These are phyloP conservation scores for Aplodontia rufa DNA, from an alignment of 2,113 vertebrate species.

Conservation along the genomic window DNA sequence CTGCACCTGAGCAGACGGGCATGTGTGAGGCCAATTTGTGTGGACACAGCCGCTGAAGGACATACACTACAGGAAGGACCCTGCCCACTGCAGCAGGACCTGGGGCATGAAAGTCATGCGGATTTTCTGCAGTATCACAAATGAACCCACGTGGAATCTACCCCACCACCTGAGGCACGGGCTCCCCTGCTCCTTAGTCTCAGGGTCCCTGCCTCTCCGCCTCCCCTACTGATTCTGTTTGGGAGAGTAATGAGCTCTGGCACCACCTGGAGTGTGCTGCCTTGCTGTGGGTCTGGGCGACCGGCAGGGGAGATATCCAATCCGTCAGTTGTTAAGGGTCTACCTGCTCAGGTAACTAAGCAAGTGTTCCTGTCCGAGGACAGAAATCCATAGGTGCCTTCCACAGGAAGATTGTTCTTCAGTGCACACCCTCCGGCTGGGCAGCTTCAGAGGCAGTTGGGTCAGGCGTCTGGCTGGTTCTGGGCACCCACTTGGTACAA, in stretches of 20 bases:
- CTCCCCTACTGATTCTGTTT: constrained; percentile 41
- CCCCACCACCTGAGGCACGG: constrained; percentile 34
- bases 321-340: background rate
- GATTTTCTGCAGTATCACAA: constrained; percentile 55
- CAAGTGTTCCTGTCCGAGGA: constrained; percentile 50
- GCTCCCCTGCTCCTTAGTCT: constrained; percentile 49
- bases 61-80: accelerated
- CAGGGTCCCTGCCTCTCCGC: constrained; percentile 45
- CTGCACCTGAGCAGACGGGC: accelerated
- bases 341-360: background rate
- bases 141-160: background rate
- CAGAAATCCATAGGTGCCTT: constrained; percentile 37
- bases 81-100: background rate
- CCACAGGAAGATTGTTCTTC: constrained; percentile 18
- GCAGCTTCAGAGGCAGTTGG: background rate
- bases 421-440: constrained; percentile 30
- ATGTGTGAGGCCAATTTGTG: no score
- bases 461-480: background rate
- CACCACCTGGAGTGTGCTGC: background rate
- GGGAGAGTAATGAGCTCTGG: constrained; percentile 30
- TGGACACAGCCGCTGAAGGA: no score
- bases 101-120: constrained; percentile 46
- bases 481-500: background rate
- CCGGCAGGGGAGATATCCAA: constrained; percentile 48
- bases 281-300: background rate